phyloP scores from a whole-genome alignment of 1,140 invertebrate genomes.

The Acyrthosiphon pisum region DNA sequence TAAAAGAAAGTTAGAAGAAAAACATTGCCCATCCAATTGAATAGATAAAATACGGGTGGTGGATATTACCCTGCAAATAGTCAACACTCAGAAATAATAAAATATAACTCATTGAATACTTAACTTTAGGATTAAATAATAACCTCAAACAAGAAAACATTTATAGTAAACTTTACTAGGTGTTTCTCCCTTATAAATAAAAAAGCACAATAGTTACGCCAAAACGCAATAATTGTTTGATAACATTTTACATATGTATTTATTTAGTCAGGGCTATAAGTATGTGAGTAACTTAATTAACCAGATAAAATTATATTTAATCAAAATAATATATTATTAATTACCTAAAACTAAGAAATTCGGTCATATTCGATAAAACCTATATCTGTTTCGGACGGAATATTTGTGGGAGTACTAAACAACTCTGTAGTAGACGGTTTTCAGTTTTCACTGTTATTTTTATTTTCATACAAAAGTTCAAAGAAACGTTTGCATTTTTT shows the following conservation, averaged over 20 bases:
- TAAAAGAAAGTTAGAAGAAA: neutral
- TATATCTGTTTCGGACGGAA: neutral
- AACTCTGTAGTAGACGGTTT: neutral
- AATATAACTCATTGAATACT: neutral
- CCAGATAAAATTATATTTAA: neutral
- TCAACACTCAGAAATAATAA: neutral
- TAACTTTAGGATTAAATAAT: too few relatives aligned
- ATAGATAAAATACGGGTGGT: neutral
- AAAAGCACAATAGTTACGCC: too few relatives aligned
- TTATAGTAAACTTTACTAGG: neutral
- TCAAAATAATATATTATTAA: neutral
- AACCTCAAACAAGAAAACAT: neutral
- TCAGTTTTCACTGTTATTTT: neutral
- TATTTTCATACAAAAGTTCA: neutral
- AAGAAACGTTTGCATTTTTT: neutral
- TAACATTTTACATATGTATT: neutral
- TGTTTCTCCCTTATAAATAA: neutral
- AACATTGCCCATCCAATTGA: neutral
- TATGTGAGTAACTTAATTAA: neutral
- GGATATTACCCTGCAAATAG: neutral
- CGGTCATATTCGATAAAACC: neutral
- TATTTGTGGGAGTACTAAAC: neutral
- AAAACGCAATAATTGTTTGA: neutral
- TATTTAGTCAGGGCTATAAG: neutral
- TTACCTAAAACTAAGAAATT: neutral